These are phyloP conservation scores for Anadara kagoshimensis DNA, from an alignment of 1,140 invertebrate genomes.

Conservation along the genomic window DNA sequence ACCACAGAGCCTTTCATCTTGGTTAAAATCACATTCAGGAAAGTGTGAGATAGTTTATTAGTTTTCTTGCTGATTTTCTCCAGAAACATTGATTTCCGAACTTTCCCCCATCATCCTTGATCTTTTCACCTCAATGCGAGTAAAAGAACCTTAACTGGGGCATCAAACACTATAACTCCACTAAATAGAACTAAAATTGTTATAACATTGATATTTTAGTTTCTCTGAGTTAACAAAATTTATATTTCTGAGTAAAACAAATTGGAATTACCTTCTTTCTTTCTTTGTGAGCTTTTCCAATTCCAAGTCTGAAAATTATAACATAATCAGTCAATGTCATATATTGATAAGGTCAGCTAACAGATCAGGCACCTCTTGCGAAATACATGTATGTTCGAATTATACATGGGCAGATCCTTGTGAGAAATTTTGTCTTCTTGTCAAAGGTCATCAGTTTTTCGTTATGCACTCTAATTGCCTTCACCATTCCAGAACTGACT, in stretches of 20 bases:
- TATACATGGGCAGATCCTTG: neutral
- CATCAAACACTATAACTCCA: neutral
- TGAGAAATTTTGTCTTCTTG: no score
- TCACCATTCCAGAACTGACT: neutral
- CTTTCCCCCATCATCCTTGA: neutral
- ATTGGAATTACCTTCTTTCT: conserved; percentile 61
- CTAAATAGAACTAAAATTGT: neutral
- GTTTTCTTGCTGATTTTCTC: no score
- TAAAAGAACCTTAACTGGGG: neutral
- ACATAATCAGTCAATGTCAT: neutral
- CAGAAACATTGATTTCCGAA: neutral
- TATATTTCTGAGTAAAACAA: neutral
- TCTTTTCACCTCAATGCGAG: neutral
- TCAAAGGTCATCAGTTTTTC: neutral
- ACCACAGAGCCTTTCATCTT: no score
- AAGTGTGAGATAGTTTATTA: no score
- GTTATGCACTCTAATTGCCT: neutral
- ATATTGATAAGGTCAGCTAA: conserved; percentile 7
- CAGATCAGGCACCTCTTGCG: no score
- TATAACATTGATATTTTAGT: neutral
- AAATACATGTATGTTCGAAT: neutral
- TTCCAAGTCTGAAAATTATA: conserved; percentile 63
- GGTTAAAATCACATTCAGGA: no score
- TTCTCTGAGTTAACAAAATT: neutral
- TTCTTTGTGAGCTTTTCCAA: conserved; percentile 71